Base-by-base conservation (phyloP, 2,888 invertebrate species). In the Venustoraphidia nigricollis region DNA sequence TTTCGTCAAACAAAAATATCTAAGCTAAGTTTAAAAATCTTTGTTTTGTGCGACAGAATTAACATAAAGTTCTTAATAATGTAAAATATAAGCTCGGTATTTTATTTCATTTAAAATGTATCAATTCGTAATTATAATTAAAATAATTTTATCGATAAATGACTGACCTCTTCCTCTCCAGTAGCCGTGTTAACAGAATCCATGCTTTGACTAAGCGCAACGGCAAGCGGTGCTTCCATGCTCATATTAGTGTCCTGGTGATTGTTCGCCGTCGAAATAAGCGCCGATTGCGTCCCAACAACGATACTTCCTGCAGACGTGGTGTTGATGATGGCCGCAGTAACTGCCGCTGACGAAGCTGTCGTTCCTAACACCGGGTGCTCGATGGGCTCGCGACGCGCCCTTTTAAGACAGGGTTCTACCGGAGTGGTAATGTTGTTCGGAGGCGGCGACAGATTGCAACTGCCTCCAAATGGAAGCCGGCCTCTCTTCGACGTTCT, bases 131-230 rank as follows among this genome's bases (percentile, higher is more conserved):
- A 17, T 17, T 17, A 17, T 6, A 27, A 27, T 3, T n/a, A n/a
- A 5, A 27, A 27, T 27, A 27, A n/a, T n/a, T 27, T 27, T 27
- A 6, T 27, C 5, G 27, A 27, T 27, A 27, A 27, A 27, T 27
- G 4, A 70, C 84, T 76, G 63, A 94, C 95, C 93, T 94, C 95
- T 79, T 94, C 95, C 76, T 95, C 94, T 68, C 91, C 87, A 67
- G 89, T 87, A 65, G 84, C 83, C 60, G 92, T 92, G 74, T 93
- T 93, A 67, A 94, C 94, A 62, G 92, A 93, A 75, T 94, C 94
- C 92, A 94, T 93, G 75, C 92, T 93, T 73, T 94, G 93, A 67
- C 92, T 92, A 64, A 89, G 77, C 62, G 90, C 84, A 66, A 83
- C 75, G 64, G 79, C 77, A 57, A 79, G 77, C 57, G 79, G 73